Base-by-base conservation (phyloP, 2,113 vertebrate genomes). In the Neogobius melanostomus region DNA sequence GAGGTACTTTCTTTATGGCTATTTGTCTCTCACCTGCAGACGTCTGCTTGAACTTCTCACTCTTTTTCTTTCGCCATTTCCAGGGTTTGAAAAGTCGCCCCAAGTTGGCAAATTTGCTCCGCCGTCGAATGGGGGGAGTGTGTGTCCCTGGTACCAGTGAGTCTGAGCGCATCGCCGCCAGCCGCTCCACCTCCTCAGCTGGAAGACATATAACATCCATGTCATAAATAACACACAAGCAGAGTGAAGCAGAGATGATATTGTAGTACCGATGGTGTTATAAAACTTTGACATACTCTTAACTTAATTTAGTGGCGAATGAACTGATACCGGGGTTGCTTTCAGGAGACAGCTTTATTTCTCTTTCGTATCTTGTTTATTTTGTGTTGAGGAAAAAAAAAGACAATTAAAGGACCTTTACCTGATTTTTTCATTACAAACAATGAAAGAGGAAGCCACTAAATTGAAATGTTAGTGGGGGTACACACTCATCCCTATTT, bases 21-120 rank as follows among this genome's bases (percentile, higher is more conserved):
- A 42, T 49, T 54, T 5, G 6, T 6, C 17, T 49, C 87, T 91
- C 92, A 98, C 98, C 98, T 82, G 97, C 97, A 66, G 98, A 99
- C 0, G 97, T 98, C 83, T 99, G 97, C 83, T 98, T 98, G 82
- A 99, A 99, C 88, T 96, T 98, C 77, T 99, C 98, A 1, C 97
- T 99, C 91, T 99, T 99, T 93, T 99, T 99, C 94, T 99, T 99
- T 87, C 98, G 95, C 98, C 98, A 99, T 72, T 99, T 99, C 98
- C 98, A 99, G 3, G 98, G 98, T 82, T 98, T 99, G 84, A 99
- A 99, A 77, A 99, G 88, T 75, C 96, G 95, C 8, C 98, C 98
- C 0, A 99, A 89, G 42, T 91, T 97, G 79, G 98, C 96, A 70
- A 99, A 96, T 75, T 98, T 99, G 91, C 97, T 99, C 74, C 97